Evolutionary conservation across 1,140 invertebrate genomes (phyloP), one percentile per base, ranked within the genome.

Genomic region (Hestina assimilis): DNA sequence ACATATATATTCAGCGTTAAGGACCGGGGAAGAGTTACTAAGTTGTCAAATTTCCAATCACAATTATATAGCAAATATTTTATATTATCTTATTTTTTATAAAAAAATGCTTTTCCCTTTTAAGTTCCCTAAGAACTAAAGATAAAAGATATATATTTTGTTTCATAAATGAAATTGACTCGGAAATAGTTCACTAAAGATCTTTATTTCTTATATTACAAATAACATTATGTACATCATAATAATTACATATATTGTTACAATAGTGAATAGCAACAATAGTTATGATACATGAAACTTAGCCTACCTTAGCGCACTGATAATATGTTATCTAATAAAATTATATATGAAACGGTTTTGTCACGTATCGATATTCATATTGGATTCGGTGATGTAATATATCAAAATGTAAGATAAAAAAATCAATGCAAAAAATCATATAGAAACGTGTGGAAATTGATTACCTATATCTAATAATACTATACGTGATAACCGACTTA

Each of bases 151-250:
- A 28, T 19, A 4, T 15, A 12, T 14, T 12, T 17, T 17, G 40
- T 21, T 4, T n/a, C 11, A 1, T 42, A 8, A 55, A 42, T 23
- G 15, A 47, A 67, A 63, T 58, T 43, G 54, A 59, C 6, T 12
- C n/a, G 48, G 21, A 11, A 45, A 53, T 56, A 50, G 73, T 83
- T 80, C 79, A 82, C 81, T 87, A 84, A 87, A 73, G 75, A 73
- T 83, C 69, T 84, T 83, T 84, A 82, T 84, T 82, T 75, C 73
- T 82, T 84, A 84, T 73, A 81, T 73, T 83, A 84, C 76, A 84
- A 79, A 81, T 84, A 83, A 82, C 77, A 56, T 82, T 87, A 87
- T 87, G 65, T 87, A 87, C 83, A 87, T 51, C 57, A 48, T 65
- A 71, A 58, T 68, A 69, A 72, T 68, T 67, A 75, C 63, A 71